A percentile compares a stretch with the other conserved stretches of the same genome.
These are phyloP conservation scores for Chrysolina oricalcia DNA, from an alignment of 2,888 invertebrate species.

Conservation along the genomic window DNA sequence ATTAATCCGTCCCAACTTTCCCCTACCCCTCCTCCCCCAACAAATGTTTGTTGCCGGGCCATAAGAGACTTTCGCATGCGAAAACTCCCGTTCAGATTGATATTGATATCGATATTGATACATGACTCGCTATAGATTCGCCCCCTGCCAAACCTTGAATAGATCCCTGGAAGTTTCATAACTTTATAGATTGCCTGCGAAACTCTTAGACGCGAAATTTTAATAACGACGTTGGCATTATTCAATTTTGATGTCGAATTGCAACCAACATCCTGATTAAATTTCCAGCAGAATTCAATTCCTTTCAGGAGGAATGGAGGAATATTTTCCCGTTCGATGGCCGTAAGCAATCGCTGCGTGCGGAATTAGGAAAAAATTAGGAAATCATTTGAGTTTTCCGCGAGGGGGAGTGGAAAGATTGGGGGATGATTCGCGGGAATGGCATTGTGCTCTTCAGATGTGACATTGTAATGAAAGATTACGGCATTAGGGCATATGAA, in stretches of 20 bases:
- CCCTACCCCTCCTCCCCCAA: neutral
- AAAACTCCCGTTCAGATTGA: neutral
- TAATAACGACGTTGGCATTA: conserved; percentile 17
- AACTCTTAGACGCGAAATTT: conserved; percentile 19
- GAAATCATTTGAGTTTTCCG: conserved; percentile 37
- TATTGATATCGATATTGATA: conserved; percentile 15
- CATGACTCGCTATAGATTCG: neutral
- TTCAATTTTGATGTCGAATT: conserved; percentile 32
- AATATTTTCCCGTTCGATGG: conserved; percentile 30
- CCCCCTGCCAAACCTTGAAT: neutral
- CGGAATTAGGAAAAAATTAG: conserved; percentile 40
- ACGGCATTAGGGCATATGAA: neutral
- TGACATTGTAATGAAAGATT: neutral
- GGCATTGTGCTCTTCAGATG: neutral
- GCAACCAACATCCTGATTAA: conserved; percentile 29
- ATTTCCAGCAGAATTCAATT: conserved; percentile 31
- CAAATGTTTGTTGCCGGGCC: neutral
- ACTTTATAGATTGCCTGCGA: conserved; percentile 16
- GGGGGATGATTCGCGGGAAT: neutral
- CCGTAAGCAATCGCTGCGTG: conserved; percentile 25
- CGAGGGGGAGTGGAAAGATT: conserved; percentile 1
- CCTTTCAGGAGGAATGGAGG: conserved; percentile 8
- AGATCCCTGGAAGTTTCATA: conserved; percentile 9
- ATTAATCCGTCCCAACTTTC: neutral
- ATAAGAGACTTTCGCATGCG: neutral